These are phyloP conservation scores for Standfussiana lucernea DNA, from an alignment of 2,888 invertebrate genomes.

Conservation along the genomic window DNA sequence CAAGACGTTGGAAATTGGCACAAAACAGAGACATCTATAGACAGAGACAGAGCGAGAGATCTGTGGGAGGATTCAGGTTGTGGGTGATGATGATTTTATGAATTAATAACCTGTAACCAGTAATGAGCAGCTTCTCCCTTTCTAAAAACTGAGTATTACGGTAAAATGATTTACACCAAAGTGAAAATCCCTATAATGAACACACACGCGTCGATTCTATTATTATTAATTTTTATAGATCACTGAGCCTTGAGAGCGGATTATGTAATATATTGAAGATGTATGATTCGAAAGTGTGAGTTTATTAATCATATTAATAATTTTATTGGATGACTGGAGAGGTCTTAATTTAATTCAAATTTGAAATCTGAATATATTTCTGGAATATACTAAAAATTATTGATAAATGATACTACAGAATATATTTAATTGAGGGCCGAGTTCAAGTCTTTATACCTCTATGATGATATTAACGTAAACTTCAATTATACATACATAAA, in stretches of 20 bases:
- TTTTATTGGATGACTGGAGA: neutral
- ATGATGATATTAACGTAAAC: neutral
- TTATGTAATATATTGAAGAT: conserved; percentile 17
- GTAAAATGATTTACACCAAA: neutral
- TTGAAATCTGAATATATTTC: neutral
- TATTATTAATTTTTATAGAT: conserved; percentile 13
- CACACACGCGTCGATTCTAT: conserved; percentile 9
- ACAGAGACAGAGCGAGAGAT: too few species aligned
- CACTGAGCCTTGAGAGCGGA: conserved; percentile 26
- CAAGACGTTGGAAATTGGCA: neutral
- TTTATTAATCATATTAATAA: conserved; percentile 23
- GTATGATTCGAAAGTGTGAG: conserved; percentile 6
- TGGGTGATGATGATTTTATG: neutral
- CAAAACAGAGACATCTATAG: neutral
- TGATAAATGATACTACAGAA: neutral
- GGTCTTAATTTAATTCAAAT: neutral
- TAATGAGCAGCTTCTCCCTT: neutral
- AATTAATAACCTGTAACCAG: neutral
- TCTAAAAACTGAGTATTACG: neutral
- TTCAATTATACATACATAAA: neutral
- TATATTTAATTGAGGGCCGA: neutral
- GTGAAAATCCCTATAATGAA: conserved; percentile 15
- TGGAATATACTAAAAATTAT: neutral
- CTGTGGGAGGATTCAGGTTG: neutral
- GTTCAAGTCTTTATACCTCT: neutral